Base-by-base conservation (phyloP, 2,113 vertebrate species). In the Neodon shergylaensis region DNA sequence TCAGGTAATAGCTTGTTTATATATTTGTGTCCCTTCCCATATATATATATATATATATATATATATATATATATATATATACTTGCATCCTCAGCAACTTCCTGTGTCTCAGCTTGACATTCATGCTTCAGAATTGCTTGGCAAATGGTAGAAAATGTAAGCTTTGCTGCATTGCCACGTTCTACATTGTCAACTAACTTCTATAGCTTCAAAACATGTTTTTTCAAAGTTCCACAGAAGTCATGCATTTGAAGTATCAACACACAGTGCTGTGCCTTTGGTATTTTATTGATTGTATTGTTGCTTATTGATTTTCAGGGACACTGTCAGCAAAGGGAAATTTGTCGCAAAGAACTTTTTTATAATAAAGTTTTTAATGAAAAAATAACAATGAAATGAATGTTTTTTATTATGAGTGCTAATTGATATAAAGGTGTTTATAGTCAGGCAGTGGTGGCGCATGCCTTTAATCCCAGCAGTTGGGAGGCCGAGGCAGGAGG, bases 171-270 rank as follows among this genome's bases (percentile, higher is more conserved):
- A 94, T 94, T 14, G 9, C 31, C 36, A 26, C 19, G 6, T 73
- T 65, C n/a, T 39, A 4, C 77, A 31, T 86, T 82, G 70, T 33
- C 31, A 90, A 10, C 49, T 49, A 49, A 49, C 28, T 70, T 95
- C 78, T 90, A 49, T 14, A 92, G 52, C 68, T 66, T 96, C 47
- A 95, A 79, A 94, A 65, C 49, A 19, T 65, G 81, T 9, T 95
- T 82, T 93, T 83, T 4, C 77, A 96, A 79, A 90, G 76, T 82
- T 88, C 73, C 61, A 85, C 77, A n/a, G 88, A 92, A 91, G 44
- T 17, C 10, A 33, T 65, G 3, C 52, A n/a, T 76, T 88, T 88
- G 26, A 91, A 81, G 44, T 73, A 78, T 74, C 90, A 61, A 63
- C 49, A 17, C 68, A 24, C 89, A 83, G 21, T 74, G 49, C 42